phyloP scores from a whole-genome alignment of 1,140 invertebrate genomes.

The Lucilia sericata region DNA sequence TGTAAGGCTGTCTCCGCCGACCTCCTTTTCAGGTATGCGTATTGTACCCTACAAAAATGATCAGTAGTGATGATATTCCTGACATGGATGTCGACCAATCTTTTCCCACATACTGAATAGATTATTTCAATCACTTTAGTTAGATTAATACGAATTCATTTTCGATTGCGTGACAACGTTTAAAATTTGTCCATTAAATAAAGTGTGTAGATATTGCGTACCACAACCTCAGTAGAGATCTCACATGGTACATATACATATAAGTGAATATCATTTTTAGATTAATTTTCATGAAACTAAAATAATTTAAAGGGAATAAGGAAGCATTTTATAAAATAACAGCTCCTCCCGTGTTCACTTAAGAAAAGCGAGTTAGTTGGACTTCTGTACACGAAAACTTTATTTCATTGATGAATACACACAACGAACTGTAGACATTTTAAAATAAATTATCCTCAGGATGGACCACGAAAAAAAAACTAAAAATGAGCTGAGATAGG shows the following conservation, averaged over 20 bases:
- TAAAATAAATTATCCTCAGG: constrained; percentile 7
- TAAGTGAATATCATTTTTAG: not conserved
- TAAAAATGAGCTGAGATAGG: not conserved
- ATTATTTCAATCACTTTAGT: too few relatives aligned
- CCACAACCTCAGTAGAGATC: too few relatives aligned
- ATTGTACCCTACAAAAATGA: too few relatives aligned
- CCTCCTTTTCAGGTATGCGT: too few relatives aligned
- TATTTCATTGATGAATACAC: constrained; percentile 15
- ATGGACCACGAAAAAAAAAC: not conserved
- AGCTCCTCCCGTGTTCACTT: not conserved
- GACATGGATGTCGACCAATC: too few relatives aligned
- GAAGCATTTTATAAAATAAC: constrained; percentile 16
- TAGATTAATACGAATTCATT: too few relatives aligned
- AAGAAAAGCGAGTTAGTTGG: not conserved
- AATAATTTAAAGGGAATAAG: constrained; percentile 8
- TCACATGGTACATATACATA: too few relatives aligned
- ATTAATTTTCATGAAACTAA: constrained; percentile 9
- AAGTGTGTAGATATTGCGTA: not conserved
- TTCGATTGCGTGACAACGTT: not conserved
- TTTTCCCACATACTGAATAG: too few relatives aligned
- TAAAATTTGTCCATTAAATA: not conserved
- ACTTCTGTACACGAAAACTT: not conserved
- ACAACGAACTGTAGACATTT: not conserved
- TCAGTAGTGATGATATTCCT: too few relatives aligned
- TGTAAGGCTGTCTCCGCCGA: too few relatives aligned